A percentile compares a stretch with the other conserved stretches of the same genome.
Evolutionary conservation across 1,140 invertebrate genomes (phyloP).

Genomic region (Apis laboriosa): DNA sequence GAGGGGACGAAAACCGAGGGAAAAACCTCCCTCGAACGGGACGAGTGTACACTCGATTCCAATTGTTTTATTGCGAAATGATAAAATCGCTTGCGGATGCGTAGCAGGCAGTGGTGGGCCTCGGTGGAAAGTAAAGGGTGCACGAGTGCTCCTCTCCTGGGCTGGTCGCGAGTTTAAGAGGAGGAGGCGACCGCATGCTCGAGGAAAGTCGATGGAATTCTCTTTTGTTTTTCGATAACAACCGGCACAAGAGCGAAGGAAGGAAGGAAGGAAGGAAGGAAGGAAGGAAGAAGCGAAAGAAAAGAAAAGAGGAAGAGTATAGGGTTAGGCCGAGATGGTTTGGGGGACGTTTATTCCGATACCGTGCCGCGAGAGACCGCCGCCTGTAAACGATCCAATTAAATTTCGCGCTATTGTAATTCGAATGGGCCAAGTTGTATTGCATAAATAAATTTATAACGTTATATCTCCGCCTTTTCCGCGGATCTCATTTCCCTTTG

Average conservation of each 20-base stretch:
- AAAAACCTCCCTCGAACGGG: slow-evolving; percentile 1
- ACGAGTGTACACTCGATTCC: slow-evolving; percentile 47
- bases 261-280: slow-evolving; percentile 28
- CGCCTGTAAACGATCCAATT: slow-evolving; percentile 67
- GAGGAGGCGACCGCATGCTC: slow-evolving; percentile 17
- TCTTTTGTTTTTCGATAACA: slow-evolving; percentile 56
- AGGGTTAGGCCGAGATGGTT: slow-evolving; percentile 25
- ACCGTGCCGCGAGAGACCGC: slow-evolving; percentile 44
- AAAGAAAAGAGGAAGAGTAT: background rate
- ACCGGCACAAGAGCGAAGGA: slow-evolving; percentile 24
- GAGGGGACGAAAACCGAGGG: background rate
- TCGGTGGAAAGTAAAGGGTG: slow-evolving; percentile 36
- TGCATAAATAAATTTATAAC: slow-evolving; percentile 70
- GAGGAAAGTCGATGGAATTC: slow-evolving; percentile 56
- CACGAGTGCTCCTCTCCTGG: slow-evolving; percentile 40
- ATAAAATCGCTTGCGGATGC: slow-evolving; percentile 36
- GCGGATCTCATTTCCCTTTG: slow-evolving; percentile 61
- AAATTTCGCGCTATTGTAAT: slow-evolving; percentile 69
- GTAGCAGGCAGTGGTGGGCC: background rate
- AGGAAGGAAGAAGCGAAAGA: slow-evolving; percentile 19
- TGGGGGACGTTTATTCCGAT: slow-evolving; percentile 55
- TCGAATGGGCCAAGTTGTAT: slow-evolving; percentile 66
- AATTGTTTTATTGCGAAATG: slow-evolving; percentile 49
- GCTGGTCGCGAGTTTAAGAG: slow-evolving; percentile 40
- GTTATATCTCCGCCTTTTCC: slow-evolving; percentile 60